Base-by-base conservation (phyloP, 1,140 invertebrate genomes). In the Ceratina calcarata region DNA sequence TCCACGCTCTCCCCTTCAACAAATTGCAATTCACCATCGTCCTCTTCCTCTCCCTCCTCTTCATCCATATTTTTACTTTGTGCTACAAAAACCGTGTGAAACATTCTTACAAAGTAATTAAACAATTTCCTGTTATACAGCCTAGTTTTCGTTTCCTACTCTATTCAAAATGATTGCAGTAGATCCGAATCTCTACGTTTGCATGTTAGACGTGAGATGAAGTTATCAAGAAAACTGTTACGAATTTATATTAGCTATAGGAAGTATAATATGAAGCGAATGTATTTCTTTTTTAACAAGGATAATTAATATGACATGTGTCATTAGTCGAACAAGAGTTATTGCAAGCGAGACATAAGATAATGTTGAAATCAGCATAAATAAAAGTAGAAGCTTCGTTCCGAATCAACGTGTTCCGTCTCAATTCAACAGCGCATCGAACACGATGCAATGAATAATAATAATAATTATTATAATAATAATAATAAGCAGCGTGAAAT, bases 31-130 rank as follows among this genome's bases (percentile, higher is more conserved):
- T 80, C 64, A 13, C 76, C 68, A n/a, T 81, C 77, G 16, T 70
- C 78, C 45, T 85, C 69, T 13, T 82, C 81, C 16, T 78, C 74
- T 6, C n/a, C 53, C n/a, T 82, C 37, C 37, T 55, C 64, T 27
- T 65, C 72, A 57, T 87, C 68, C 16, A 8, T 18, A 64, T 71
- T 27, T 27, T 72, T 84, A 88, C 37, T 88, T 87, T 61, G 84
- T 77, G 62, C 85, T 88, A 80, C 15, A 79, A 87, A 83, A 82
- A 85, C 27, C 18, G 78, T 12, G 61, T 45, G 15, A 55, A 49
- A 45, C 15, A 69, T 65, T 61, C 37, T 57, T 53, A 76, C 7
- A 45, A 58, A 12, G 12, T 76, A 24, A 45, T 51, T 45, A 0
- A 12, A 45, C 22, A 53, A 6, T 15, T 12, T 58, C 0, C 8